Percentiles rank a stretch among this genome's conserved stretches.
These are phyloP conservation scores for Calameuta filiformis DNA, from an alignment of 2,888 invertebrate genomes.

Conservation along the genomic window DNA sequence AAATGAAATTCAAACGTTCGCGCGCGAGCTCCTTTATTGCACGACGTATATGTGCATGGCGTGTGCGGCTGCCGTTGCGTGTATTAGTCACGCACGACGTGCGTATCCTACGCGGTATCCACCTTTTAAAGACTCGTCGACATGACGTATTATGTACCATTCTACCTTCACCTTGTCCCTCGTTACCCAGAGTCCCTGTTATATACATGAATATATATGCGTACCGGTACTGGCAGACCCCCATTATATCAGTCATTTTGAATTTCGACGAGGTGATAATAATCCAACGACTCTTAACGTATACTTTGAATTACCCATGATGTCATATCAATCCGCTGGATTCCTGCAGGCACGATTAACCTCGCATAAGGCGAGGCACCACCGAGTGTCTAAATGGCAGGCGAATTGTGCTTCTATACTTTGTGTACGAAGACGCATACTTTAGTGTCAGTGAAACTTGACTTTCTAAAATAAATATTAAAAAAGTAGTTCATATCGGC, in stretches of 20 bases:
- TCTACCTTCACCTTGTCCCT: not conserved
- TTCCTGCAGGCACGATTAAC: not conserved
- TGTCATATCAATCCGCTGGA: not conserved
- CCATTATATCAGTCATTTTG: not conserved
- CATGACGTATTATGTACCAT: not conserved
- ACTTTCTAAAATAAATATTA: too few species aligned
- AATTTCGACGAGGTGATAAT: not conserved
- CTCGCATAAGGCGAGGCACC: not conserved
- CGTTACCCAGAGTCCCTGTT: not conserved
- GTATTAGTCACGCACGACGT: not conserved
- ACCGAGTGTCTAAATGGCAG: not conserved
- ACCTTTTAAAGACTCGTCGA: not conserved
- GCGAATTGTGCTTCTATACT: not conserved
- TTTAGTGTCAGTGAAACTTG: not conserved
- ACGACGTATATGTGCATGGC: not conserved
- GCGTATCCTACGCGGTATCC: not conserved
- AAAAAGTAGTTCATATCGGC: too few species aligned
- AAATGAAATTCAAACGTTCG: slow-evolving; percentile 34
- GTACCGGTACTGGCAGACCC: not conserved
- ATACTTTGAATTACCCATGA: not conserved
- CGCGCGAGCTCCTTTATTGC: not conserved
- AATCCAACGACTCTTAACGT: not conserved
- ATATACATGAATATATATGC: not conserved
- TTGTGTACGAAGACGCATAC: not conserved
- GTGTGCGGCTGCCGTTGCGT: not conserved